Percentiles rank a stretch among this genome's conserved stretches.
Conservation (phyloP, 2,888 invertebrate genomes). For the Salpingus planirostris region DNA sequence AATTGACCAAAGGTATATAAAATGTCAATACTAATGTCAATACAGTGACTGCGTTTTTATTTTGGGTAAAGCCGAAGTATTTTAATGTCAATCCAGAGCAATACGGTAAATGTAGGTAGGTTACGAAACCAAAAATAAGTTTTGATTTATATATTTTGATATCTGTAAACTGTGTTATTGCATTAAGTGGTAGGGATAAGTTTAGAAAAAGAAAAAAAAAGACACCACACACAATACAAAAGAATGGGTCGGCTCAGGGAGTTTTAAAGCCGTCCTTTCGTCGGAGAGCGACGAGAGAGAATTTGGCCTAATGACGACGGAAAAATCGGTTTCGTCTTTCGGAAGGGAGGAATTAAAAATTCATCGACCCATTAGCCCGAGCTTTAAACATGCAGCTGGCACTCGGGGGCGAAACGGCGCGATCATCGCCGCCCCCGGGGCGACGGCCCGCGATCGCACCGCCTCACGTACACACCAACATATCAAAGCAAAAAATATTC, state of each 20-base stretch:
- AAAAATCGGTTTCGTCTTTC: slow-evolving; percentile 1
- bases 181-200: slow-evolving; percentile 37
- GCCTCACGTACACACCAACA: slow-evolving; percentile 33
- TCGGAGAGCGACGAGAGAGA: slow-evolving; percentile 7
- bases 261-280: slow-evolving; percentile 9
- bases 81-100: slow-evolving; percentile 45
- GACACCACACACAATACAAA: no score
- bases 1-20: slow-evolving; percentile 42
- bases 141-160: slow-evolving; percentile 42
- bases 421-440: slow-evolving; percentile 10
- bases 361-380: slow-evolving; percentile 26
- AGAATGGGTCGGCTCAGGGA: slow-evolving; percentile 23
- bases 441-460: slow-evolving; percentile 25
- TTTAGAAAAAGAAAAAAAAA: slow-evolving; percentile 29
- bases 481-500: no score
- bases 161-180: slow-evolving; percentile 41
- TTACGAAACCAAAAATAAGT: slow-evolving; percentile 33
- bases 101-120: slow-evolving; percentile 43
- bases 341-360: slow-evolving; percentile 8
- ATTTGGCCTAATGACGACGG: slow-evolving; percentile 1
- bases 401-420: slow-evolving; percentile 10
- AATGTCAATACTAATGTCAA: slow-evolving; percentile 45
- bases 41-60: slow-evolving; percentile 31
- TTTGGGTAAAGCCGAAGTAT: slow-evolving; percentile 34
- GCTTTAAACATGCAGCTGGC: slow-evolving; percentile 23